Conservation (phyloP, 1,140 invertebrate genomes). For the Tetragonula clypearis region DNA sequence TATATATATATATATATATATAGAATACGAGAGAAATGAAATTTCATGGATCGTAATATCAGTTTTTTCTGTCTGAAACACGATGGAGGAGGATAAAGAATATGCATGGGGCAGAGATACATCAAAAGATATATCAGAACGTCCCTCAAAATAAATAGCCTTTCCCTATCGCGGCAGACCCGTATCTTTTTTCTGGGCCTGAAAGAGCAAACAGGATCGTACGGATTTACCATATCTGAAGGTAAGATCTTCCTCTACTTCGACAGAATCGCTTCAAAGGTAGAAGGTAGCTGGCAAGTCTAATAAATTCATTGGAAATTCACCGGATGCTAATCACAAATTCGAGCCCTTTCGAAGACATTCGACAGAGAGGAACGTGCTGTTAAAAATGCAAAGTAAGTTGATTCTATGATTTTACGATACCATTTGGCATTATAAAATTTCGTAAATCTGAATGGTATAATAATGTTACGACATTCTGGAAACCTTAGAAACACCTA, state of each 20-base stretch:
- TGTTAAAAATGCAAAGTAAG: not conserved
- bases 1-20: no score
- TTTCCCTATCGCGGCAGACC: constrained; percentile 18
- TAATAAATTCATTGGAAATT: constrained; percentile 5
- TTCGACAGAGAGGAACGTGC: not conserved
- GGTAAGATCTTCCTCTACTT: not conserved
- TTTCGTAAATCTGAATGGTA: no score
- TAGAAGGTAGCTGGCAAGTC: not conserved
- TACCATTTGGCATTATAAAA: no score
- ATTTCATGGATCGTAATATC: not conserved
- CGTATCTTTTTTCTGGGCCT: constrained; percentile 3
- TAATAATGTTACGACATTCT: no score
- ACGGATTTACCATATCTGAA: constrained; percentile 37
- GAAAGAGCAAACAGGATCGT: constrained; percentile 32
- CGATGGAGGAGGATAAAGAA: not conserved
- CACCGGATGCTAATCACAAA: not conserved
- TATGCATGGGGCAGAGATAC: not conserved
- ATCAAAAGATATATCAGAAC: constrained; percentile 31
- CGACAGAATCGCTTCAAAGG: not conserved
- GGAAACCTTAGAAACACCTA: no score
- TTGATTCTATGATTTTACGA: not conserved
- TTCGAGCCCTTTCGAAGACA: no score
- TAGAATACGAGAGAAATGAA: not conserved
- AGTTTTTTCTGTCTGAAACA: not conserved
- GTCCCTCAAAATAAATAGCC: constrained; percentile 52